Conservation (phyloP, 2,113 vertebrate species). For the Montifringilla adamsi region DNA sequence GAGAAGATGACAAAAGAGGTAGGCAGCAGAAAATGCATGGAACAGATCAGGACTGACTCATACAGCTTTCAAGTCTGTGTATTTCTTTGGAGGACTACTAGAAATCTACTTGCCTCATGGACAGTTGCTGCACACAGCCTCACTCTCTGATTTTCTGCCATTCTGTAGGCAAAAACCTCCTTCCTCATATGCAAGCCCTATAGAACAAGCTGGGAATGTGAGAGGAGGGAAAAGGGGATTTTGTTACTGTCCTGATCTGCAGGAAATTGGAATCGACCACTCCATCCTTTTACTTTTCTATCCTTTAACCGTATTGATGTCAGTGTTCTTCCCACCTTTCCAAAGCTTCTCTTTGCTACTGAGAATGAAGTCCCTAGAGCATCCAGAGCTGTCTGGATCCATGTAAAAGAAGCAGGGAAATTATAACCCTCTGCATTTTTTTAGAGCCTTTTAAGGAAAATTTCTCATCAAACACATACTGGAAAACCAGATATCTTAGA, state of each 20-base stretch:
- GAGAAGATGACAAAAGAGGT: conserved; percentile 39
- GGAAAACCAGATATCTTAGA: neutral
- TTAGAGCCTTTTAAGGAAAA: neutral
- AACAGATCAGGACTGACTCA: conserved; percentile 25
- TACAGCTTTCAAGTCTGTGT: neutral
- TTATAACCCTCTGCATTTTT: neutral
- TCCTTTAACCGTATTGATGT: accelerated
- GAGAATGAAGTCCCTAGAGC: neutral
- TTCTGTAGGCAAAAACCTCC: neutral
- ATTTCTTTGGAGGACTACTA: neutral
- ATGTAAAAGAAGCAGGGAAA: neutral
- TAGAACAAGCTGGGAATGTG: neutral
- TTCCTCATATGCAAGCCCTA: neutral
- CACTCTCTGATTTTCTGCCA: neutral
- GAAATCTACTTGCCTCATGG: neutral
- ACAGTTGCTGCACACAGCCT: neutral
- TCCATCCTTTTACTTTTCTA: neutral
- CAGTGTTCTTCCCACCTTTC: neutral
- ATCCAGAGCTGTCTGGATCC: neutral
- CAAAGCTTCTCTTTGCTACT: neutral
- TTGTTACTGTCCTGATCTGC: neutral
- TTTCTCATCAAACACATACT: neutral
- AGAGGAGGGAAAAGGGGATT: neutral
- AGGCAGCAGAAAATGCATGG: conserved; percentile 8
- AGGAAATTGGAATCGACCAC: neutral